A percentile compares a stretch with the other conserved stretches of the same genome.
Conservation (phyloP, 2,888 invertebrate genomes). For the Philonicus albiceps region DNA sequence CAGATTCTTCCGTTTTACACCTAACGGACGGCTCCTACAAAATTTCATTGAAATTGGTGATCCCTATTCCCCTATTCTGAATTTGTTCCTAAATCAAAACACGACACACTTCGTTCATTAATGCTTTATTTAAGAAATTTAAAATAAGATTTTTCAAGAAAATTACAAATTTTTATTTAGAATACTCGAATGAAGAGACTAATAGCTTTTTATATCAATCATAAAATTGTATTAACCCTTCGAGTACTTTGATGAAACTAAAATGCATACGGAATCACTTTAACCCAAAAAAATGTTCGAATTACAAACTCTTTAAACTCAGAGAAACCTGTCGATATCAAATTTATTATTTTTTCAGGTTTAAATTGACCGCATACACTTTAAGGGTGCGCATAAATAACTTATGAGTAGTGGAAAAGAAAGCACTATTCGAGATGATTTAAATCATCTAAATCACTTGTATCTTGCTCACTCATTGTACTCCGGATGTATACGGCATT, state of each 20-base stretch:
- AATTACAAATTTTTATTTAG: neutral
- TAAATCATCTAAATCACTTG: slow-evolving; percentile 14
- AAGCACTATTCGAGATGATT: slow-evolving; percentile 4
- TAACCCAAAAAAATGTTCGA: neutral
- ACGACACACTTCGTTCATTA: neutral
- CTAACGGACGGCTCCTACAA: too few relatives aligned
- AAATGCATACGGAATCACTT: neutral
- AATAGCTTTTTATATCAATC: too few relatives aligned
- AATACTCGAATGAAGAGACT: neutral
- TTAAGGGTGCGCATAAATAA: neutral
- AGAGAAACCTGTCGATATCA: neutral
- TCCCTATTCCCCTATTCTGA: too few relatives aligned
- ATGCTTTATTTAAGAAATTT: neutral
- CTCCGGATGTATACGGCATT: neutral
- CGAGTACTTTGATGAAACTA: neutral
- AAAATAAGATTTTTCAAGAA: neutral
- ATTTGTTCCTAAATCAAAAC: too few relatives aligned
- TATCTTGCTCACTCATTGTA: neutral
- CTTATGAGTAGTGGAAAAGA: neutral
- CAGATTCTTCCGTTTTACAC: too few relatives aligned
- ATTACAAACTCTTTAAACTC: neutral
- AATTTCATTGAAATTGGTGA: too few relatives aligned
- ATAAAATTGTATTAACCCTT: neutral
- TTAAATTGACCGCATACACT: neutral
- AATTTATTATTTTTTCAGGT: neutral